A percentile compares a stretch with the other conserved stretches of the same genome.
Conservation (phyloP, 2,888 invertebrate genomes). For the Aphidoletes aphidimyza region DNA sequence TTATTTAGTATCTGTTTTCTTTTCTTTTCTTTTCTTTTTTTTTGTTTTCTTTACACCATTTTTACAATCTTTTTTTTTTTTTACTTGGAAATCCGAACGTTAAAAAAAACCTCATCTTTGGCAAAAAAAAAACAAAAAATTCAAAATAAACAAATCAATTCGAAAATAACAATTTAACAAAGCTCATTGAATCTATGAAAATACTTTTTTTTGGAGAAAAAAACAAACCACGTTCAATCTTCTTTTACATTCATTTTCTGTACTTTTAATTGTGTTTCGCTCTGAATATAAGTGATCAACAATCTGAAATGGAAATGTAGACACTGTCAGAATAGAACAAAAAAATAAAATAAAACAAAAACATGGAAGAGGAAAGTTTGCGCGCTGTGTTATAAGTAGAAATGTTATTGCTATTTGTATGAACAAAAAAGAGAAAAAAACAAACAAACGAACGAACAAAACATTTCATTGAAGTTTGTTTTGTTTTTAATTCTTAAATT, state of each 20-base stretch:
- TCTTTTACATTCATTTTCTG: neutral
- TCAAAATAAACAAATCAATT: too few species aligned
- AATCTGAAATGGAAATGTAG: neutral
- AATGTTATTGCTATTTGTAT: neutral
- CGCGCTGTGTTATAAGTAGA: conserved; percentile 36
- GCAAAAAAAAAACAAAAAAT: too few species aligned
- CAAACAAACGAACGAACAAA: too few species aligned
- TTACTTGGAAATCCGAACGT: too few species aligned
- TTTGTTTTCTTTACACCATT: neutral
- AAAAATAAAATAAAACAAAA: neutral
- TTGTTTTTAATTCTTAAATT: neutral
- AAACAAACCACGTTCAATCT: too few species aligned
- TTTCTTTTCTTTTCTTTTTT: neutral
- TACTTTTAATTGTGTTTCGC: neutral
- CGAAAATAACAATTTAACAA: too few species aligned
- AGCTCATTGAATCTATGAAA: too few species aligned
- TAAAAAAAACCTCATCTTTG: too few species aligned
- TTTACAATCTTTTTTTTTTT: neutral
- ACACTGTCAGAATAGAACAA: conserved; percentile 6
- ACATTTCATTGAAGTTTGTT: neutral
- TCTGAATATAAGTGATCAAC: neutral
- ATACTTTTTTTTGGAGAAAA: too few species aligned
- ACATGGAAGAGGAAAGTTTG: neutral
- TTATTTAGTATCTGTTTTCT: conserved; percentile 50
- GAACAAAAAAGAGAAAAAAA: too few species aligned